phyloP scores from a whole-genome alignment of 2,113 vertebrate species.

The Heterocephalus glaber region DNA sequence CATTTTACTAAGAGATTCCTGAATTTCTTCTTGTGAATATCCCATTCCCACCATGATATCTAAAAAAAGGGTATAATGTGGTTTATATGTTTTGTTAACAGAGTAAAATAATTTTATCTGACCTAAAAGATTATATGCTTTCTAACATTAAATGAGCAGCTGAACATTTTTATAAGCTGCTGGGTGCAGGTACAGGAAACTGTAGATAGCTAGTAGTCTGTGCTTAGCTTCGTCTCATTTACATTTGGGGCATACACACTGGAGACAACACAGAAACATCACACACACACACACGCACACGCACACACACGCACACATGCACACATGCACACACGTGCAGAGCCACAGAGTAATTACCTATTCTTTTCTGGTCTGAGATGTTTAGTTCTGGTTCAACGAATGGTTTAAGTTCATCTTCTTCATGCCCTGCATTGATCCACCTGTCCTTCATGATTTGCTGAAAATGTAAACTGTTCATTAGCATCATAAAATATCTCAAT shows the following conservation, averaged over 20 bases:
- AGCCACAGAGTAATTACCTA: conserved; percentile 87
- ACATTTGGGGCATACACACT: not conserved
- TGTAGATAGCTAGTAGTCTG: not conserved
- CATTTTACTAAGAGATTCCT: conserved; percentile 98
- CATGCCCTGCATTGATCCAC: conserved; percentile 98
- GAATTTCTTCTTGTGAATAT: conserved; percentile 97
- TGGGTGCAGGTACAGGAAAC: not conserved
- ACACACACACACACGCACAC: not conserved
- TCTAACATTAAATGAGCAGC: not conserved
- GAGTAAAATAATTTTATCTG: conserved; percentile 22
- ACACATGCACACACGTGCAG: not conserved
- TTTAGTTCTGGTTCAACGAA: conserved; percentile 96
- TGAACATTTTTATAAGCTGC: not conserved
- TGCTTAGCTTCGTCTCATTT: not conserved
- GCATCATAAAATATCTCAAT: not conserved
- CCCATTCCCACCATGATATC: conserved; percentile 99
- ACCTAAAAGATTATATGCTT: not conserved
- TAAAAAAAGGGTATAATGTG: conserved; percentile 80
- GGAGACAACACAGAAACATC: not conserved
- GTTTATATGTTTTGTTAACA: conserved; percentile 16
- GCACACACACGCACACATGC: not conserved
- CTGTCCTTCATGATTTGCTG: conserved; percentile 99
- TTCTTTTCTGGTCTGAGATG: conserved; percentile 98
- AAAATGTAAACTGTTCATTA: conserved; percentile 63
- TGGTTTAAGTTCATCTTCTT: conserved; percentile 97